Evolutionary conservation across 2,888 invertebrate species (phyloP), one percentile per base, ranked within the genome.

Genomic region (Hemicrepidius hirtus): DNA sequence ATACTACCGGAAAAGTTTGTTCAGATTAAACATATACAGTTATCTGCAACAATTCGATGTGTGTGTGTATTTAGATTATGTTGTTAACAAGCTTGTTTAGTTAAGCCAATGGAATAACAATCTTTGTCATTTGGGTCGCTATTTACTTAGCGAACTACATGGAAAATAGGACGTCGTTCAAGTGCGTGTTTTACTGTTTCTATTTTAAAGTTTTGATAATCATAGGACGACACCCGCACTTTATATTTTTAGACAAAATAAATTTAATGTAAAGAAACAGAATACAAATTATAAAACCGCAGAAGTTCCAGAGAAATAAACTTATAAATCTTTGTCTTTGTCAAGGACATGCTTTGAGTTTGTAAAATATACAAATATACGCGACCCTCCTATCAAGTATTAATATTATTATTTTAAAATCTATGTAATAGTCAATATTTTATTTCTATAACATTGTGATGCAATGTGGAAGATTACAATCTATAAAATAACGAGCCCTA

Each of bases 61-160:
- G 50, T 28, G 21, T 18, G 50, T 50, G 21, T 50, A 50, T 50
- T 50, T 28, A 50, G 50, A 50, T 50, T 50, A 50, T 28, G 28
- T 50, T 44, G 20, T 50, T 28, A 50, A 28, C 28, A n/a, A 50
- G 20, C 21, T 12, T 50, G 13, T 50, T 50, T 50, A 50, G 50
- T 21, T 50, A 28, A 28, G 50, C 21, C 28, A 13, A 20, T 28
- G 10, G 24, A 50, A 50, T 50, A 50, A 28, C 50, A 50, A 6
- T 28, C 50, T 21, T 21, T 18, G 50, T 50, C 50, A 50, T 28
- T 50, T 21, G 20, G 50, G 50, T 12, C 21, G 21, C 12, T 50
- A 21, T 50, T 50, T 16, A 24, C 28, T 28, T 50, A 50, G 24
- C n/a, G 50, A 24, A 50, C 24, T 50, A 50, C 50, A 21, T 24